Evolutionary conservation across 2,797 vertebrate genomes (phyloP).

Genomic region (Otus scops): DNA sequence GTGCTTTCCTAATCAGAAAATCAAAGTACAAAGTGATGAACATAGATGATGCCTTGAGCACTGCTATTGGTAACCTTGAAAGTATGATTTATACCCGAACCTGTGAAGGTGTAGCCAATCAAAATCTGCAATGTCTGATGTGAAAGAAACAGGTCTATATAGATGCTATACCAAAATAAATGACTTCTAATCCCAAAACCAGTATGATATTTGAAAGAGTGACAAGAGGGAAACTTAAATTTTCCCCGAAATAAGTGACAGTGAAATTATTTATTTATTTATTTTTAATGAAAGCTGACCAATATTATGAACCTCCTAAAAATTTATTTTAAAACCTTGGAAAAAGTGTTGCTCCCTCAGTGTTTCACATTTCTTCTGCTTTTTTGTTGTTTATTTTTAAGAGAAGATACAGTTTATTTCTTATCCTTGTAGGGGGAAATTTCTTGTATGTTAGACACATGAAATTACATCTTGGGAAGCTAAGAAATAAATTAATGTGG

Average conservation of each 20-base stretch:
- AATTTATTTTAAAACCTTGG: not conserved
- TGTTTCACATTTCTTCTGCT: not conserved
- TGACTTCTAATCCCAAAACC: not conserved
- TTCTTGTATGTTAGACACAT: not conserved
- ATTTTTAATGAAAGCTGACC: not conserved
- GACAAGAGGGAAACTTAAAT: not conserved
- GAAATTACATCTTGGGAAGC: not conserved
- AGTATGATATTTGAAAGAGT: not conserved
- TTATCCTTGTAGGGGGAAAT: not conserved
- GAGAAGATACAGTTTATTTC: not conserved
- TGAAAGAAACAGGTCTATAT: not conserved
- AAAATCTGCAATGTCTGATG: not conserved
- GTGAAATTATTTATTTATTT: not conserved
- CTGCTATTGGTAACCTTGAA: not conserved
- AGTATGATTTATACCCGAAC: not conserved
- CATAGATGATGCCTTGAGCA: not conserved
- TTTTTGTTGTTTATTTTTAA: not conserved
- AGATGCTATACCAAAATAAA: not conserved
- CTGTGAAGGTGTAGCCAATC: not conserved
- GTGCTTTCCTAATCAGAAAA: slow-evolving; percentile 26
- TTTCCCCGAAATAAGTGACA: not conserved
- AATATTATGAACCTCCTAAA: not conserved
- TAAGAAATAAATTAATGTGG: not conserved
- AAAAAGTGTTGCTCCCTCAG: not conserved
- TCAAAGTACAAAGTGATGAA: not conserved